Percentiles rank a stretch among this genome's conserved stretches.
Evolutionary conservation across 2,113 vertebrate species (phyloP).

Genomic region (Archocentrus centrarchus): DNA sequence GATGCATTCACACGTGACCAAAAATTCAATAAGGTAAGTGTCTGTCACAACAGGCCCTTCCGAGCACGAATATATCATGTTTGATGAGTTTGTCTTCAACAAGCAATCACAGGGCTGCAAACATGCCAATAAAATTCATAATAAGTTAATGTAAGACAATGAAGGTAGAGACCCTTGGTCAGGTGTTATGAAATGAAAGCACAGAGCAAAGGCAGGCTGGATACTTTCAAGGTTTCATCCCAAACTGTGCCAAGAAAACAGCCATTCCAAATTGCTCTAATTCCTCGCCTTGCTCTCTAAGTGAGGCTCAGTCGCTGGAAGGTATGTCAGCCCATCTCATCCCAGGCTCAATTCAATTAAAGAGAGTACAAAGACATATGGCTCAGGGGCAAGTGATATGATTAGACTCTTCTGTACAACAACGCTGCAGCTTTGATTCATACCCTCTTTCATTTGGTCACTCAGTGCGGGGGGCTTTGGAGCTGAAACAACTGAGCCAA

Average conservation of each 20-base stretch:
- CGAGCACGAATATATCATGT: conserved; percentile 19
- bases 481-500: conserved; percentile 17
- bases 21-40: conserved; percentile 69
- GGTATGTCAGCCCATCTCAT: conserved; percentile 75
- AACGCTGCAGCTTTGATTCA: conserved; percentile 67
- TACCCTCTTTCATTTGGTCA: conserved; percentile 49
- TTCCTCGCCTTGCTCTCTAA: conserved; percentile 25
- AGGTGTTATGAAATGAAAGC: neutral
- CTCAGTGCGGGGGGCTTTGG: conserved; percentile 11
- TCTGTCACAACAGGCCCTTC: conserved; percentile 40
- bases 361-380: conserved; percentile 77
- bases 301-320: conserved; percentile 50
- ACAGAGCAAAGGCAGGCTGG: neutral
- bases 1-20: conserved; percentile 35
- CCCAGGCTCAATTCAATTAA: conserved; percentile 76
- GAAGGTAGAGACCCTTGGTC: neutral
- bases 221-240: conserved; percentile 21
- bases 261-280: conserved; percentile 28
- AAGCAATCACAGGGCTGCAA: conserved; percentile 1
- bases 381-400: conserved; percentile 71
- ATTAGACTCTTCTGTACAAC: conserved; percentile 71
- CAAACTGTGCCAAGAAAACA: conserved; percentile 51
- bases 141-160: neutral
- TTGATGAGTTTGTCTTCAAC: conserved; percentile 34
- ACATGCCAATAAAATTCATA: conserved; percentile 10